Evolutionary conservation across 2,797 vertebrate species (phyloP).

Genomic region (Semaprochilodus insignis): DNA sequence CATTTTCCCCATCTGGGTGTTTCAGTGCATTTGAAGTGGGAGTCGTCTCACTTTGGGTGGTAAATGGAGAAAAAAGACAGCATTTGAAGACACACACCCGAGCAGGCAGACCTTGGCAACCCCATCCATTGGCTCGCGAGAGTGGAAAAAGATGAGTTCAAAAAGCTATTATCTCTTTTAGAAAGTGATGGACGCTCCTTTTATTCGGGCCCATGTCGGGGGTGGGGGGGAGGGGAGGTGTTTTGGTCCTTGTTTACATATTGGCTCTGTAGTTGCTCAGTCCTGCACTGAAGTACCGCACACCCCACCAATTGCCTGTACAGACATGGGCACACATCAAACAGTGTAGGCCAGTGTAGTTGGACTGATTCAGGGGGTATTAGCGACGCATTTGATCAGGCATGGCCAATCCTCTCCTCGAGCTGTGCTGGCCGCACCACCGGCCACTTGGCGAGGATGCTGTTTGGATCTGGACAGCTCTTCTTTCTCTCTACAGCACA

Average conservation of each 20-base stretch:
- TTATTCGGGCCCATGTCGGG: neutral
- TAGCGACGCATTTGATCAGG: conserved; percentile 56
- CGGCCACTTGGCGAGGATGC: conserved; percentile 40
- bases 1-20: conserved; percentile 34
- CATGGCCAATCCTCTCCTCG: conserved; percentile 50
- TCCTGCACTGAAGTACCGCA: conserved; percentile 10
- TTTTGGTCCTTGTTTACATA: conserved; percentile 22
- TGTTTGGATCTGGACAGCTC: conserved; percentile 14
- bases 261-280: neutral
- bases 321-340: conserved; percentile 50
- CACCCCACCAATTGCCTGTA: conserved; percentile 12
- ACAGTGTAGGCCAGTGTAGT: conserved; percentile 46
- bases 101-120: conserved; percentile 5
- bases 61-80: conserved; percentile 23
- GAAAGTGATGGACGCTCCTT: neutral
- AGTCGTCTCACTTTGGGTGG: conserved; percentile 14
- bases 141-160: neutral
- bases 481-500: conserved; percentile 30
- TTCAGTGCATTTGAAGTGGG: conserved; percentile 32
- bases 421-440: conserved; percentile 49
- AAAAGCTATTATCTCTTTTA: conserved; percentile 1
- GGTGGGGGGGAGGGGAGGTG: neutral
- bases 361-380: conserved; percentile 52
- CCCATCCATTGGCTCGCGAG: neutral
- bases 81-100: conserved; percentile 15